phyloP scores from a whole-genome alignment of 2,797 vertebrate genomes.

The Podarcis siculus region DNA sequence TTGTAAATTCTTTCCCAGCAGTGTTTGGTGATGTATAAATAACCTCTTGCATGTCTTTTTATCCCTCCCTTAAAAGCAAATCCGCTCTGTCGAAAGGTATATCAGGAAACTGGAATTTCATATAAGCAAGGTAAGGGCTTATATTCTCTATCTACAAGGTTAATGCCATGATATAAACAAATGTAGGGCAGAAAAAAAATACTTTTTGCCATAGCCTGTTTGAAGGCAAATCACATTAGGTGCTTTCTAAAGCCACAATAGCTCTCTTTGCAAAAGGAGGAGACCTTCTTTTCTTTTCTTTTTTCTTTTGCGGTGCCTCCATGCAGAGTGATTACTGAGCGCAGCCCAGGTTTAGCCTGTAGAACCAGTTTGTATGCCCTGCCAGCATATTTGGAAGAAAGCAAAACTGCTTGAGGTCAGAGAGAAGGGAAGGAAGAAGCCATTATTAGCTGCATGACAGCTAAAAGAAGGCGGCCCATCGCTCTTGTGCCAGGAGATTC shows the following conservation, averaged over 20 bases:
- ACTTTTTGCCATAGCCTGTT: neutral
- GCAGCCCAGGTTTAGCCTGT: conserved; percentile 30
- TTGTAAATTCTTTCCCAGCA: neutral
- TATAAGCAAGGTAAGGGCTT: conserved; percentile 89
- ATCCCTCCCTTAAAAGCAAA: conserved; percentile 83
- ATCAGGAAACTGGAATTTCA: conserved; percentile 94
- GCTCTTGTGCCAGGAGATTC: neutral
- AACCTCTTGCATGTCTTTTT: neutral
- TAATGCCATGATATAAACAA: neutral
- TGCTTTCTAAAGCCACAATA: conserved; percentile 14
- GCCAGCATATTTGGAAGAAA: conserved; percentile 33
- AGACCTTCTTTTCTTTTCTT: conserved; percentile 31
- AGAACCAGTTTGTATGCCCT: conserved; percentile 32
- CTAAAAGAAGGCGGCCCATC: neutral
- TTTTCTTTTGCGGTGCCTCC: conserved; percentile 36
- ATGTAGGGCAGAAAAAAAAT: neutral
- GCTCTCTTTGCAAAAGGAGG: conserved; percentile 16
- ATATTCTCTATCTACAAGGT: fast-evolving
- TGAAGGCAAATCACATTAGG: conserved; percentile 9
- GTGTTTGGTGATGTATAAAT: neutral
- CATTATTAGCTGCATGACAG: fast-evolving
- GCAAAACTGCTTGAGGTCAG: neutral
- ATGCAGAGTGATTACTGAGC: conserved; percentile 48
- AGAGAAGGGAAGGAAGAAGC: conserved; percentile 10
- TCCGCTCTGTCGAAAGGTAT: conserved; percentile 88